Conservation (phyloP, 2,113 vertebrate genomes). For the Antechinus flavipes region DNA sequence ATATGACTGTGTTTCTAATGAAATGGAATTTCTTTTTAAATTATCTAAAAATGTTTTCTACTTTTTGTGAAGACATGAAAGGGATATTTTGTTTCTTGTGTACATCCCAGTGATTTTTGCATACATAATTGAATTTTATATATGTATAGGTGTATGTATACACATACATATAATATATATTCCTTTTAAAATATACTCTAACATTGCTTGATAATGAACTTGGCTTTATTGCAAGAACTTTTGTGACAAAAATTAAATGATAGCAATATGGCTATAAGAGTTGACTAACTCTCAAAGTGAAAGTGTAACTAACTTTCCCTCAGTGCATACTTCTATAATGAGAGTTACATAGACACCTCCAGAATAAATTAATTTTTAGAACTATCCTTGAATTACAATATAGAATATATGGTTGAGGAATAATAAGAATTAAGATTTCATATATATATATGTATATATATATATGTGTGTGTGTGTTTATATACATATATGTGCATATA, state of each 20-base stretch:
- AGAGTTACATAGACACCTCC: neutral
- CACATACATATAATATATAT: neutral
- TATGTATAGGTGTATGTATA: neutral
- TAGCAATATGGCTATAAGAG: slow-evolving; percentile 1
- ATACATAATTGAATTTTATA: neutral
- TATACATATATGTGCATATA: too few relatives aligned
- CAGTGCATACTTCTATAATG: neutral
- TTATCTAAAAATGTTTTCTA: slow-evolving; percentile 13
- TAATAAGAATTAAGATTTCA: neutral
- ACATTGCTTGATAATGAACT: neutral
- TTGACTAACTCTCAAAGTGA: neutral
- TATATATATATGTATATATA: too few relatives aligned
- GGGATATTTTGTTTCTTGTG: neutral
- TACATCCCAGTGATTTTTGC: neutral
- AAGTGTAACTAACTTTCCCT: neutral
- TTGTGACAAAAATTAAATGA: slow-evolving; percentile 36
- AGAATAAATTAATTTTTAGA: slow-evolving; percentile 21
- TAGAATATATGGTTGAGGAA: neutral
- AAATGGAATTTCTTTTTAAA: neutral
- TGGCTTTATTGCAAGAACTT: slow-evolving; percentile 17
- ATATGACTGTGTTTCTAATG: neutral
- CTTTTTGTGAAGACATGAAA: neutral
- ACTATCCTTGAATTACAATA: neutral
- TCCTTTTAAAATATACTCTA: neutral
- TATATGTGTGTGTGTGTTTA: too few relatives aligned